phyloP scores from a whole-genome alignment of 2,888 invertebrate species.

The Agriopis marginaria region DNA sequence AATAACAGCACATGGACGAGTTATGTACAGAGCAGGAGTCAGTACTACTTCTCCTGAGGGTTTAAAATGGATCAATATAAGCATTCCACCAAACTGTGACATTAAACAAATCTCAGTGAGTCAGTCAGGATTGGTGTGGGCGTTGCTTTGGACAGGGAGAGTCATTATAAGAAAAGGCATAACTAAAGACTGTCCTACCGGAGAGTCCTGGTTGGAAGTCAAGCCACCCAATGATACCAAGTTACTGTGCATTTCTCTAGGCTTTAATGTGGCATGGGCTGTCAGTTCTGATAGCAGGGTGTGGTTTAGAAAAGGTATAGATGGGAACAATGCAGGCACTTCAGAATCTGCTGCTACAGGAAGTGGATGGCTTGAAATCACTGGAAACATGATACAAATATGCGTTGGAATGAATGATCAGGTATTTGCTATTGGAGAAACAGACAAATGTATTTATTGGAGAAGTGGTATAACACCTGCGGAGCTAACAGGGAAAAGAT shows the following conservation, averaged over 20 bases:
- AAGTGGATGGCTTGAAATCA: slow-evolving; percentile 95
- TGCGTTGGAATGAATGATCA: slow-evolving; percentile 96
- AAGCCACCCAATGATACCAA: slow-evolving; percentile 90
- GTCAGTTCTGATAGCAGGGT: slow-evolving; percentile 93
- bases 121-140: slow-evolving; percentile 95
- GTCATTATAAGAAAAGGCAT: slow-evolving; percentile 93
- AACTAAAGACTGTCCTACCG: slow-evolving; percentile 91
- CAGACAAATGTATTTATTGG: slow-evolving; percentile 93
- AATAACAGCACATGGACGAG: slow-evolving; percentile 95
- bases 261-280: slow-evolving; percentile 92
- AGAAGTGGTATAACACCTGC: slow-evolving; percentile 91
- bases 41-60: slow-evolving; percentile 95
- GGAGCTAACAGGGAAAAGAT: slow-evolving; percentile 94
- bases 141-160: slow-evolving; percentile 93
- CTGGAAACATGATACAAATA: slow-evolving; percentile 93
- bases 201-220: slow-evolving; percentile 93
- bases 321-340: slow-evolving; percentile 89
- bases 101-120: slow-evolving; percentile 95
- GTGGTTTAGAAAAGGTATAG: slow-evolving; percentile 93
- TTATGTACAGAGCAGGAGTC: slow-evolving; percentile 95
- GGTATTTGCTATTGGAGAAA: slow-evolving; percentile 94
- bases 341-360: slow-evolving; percentile 93
- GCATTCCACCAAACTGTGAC: slow-evolving; percentile 92
- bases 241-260: slow-evolving; percentile 92
- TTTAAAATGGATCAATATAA: slow-evolving; percentile 92